Base-by-base conservation (phyloP, 2,888 invertebrate genomes). In the Petrolisthes manimaculis region DNA sequence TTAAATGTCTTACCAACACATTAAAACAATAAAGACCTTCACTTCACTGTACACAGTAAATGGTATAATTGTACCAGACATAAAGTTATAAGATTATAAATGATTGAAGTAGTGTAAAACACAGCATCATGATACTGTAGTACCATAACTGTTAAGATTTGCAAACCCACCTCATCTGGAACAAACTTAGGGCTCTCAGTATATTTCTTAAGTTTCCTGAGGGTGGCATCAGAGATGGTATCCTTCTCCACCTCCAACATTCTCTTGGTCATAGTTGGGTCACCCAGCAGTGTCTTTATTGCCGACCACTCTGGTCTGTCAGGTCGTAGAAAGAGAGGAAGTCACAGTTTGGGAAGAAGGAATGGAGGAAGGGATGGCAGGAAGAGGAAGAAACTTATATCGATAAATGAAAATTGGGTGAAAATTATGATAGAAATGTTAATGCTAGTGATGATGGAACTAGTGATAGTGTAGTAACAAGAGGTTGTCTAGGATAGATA, bases 191-290 rank as follows among this genome's bases (percentile, higher is more conserved):
- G 96, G 93, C 97, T 95, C 0, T 95, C 96, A 0, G 97, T 95
- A 92, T 97, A 98, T 91, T 93, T 93, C 0, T 97, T 97, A 9
- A 98, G 93, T 93, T 97, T 97, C 92, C 96, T 96, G 21, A 97
- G 93, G 2, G 94, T 94, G 1, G n/a, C n/a, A n/a, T n/a, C n/a
- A n/a, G n/a, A n/a, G n/a, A n/a, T n/a, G n/a, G n/a, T n/a, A n/a
- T n/a, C 97, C 93, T 97, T 98, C 92, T 97, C 97, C 92, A 96
- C 98, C 1, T 96, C 96, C 92, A 96, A 95, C 0, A 98, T 94
- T 78, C 95, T 95, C 90, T 96, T 96, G 83, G 98, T 93, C 92
- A 98, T 98, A 92, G 96, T 96, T 0, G 95, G 95, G 92, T 98
- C 97, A 0, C 96, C 96, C 92, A 98, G 94, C 37, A 97, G 94